A percentile compares a stretch with the other conserved stretches of the same genome.
These are phyloP conservation scores for Anhinga rufa DNA, from an alignment of 2,113 vertebrate genomes.

Conservation along the genomic window DNA sequence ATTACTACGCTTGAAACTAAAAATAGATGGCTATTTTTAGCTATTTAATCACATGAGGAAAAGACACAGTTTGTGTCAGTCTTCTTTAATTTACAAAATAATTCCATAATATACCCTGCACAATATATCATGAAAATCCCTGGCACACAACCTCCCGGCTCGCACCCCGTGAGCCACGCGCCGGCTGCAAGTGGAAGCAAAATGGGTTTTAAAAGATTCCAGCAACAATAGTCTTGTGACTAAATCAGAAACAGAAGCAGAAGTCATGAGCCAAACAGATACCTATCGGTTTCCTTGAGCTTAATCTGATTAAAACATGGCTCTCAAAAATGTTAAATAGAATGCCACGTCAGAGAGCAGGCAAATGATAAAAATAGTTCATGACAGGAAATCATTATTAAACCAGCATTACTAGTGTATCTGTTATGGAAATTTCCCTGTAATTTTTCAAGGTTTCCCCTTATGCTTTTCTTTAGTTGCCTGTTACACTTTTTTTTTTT, in stretches of 20 bases:
- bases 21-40: constrained; percentile 66
- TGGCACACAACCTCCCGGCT: constrained; percentile 42
- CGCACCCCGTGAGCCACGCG: constrained; percentile 46
- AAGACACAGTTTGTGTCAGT: constrained; percentile 36
- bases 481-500: not conserved
- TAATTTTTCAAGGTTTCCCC: constrained; percentile 69
- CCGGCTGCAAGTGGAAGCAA: constrained; percentile 70
- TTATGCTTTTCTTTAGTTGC: constrained; percentile 25
- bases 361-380: constrained; percentile 74
- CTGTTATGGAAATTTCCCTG: constrained; percentile 75
- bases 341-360: constrained; percentile 69
- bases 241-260: constrained; percentile 81
- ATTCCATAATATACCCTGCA: not conserved
- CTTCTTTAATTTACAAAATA: constrained; percentile 62
- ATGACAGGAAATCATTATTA: constrained; percentile 76
- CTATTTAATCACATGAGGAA: constrained; percentile 35
- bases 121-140: constrained; percentile 38
- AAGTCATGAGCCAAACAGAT: constrained; percentile 76
- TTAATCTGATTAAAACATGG: constrained; percentile 83
- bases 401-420: constrained; percentile 68
- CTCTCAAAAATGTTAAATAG: constrained; percentile 72
- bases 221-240: constrained; percentile 78
- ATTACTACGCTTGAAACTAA: constrained; percentile 30
- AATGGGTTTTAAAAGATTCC: constrained; percentile 73
- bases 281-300: constrained; percentile 77